Base-by-base conservation (phyloP, 1,140 invertebrate species). In the Mya arenaria region DNA sequence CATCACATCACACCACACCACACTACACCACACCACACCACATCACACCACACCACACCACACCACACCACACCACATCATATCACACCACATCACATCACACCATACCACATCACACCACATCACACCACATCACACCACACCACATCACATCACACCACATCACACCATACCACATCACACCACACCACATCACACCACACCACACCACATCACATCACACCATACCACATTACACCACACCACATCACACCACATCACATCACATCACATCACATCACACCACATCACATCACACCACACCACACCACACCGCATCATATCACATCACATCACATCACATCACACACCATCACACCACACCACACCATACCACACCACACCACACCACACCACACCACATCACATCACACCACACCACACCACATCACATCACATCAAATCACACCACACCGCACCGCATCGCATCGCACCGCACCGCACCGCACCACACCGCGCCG, bases 311-410 rank as follows among this genome's bases (percentile, higher is more conserved):
- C 44, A 10, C 4, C 39, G 25, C 44, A 19, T 1, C 39, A 23
- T 48, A 10, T 4, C 39, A 23, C 44, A 34, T 44, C 48, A 25
- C 3, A 23, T 25, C 17, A 34, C 1, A 17, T 56, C 39, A 39
- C 48, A 60, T 68, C 55, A 37, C 82, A 48, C 69, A 28, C 69
- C 77, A 37, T 75, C 44, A 77, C 58, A 75, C 82, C 62, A 69
- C 82, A 75, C 82, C 56, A 48, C 63, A 25, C 72, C 17, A 72
- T 80, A 72, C 68, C 48, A 78, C 77, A 48, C 78, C n/a, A n/a
- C 68, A 63, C 72, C 83, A 87, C 48, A 79, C 83, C 75, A 75
- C n/a, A n/a, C n/a, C n/a, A n/a, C n/a, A n/a, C n/a, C n/a, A n/a
- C n/a, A n/a, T n/a, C n/a, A n/a, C n/a, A n/a, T n/a, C n/a, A n/a